phyloP scores from a whole-genome alignment of 2,888 invertebrate species.

The Noctua pronuba region DNA sequence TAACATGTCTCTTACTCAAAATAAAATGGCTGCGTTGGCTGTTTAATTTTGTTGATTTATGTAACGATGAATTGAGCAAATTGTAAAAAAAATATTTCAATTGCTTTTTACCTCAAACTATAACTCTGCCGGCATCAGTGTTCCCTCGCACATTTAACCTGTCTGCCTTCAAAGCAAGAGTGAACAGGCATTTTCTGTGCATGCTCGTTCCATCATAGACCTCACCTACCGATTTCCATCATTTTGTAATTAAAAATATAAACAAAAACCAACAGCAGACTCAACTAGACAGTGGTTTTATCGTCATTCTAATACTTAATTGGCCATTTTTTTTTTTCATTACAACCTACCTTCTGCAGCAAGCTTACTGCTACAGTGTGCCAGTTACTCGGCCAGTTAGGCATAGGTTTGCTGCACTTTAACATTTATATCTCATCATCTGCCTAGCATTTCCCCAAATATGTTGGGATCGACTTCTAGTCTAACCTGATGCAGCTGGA shows the following conservation, averaged over 20 bases:
- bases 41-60: not conserved
- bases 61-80: no score
- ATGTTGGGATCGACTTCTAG: not conserved
- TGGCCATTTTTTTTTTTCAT: not conserved
- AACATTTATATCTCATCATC: not conserved
- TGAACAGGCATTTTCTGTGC: no score
- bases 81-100: not conserved
- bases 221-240: no score
- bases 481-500: not conserved
- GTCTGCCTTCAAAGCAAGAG: no score
- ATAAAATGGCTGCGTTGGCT: not conserved
- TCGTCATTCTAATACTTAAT: not conserved
- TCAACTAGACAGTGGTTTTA: not conserved
- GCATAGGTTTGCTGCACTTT: not conserved
- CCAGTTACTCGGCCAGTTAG: not conserved
- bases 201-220: no score
- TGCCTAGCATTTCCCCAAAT: not conserved
- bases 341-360: not conserved
- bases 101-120: not conserved
- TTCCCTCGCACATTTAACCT: no score
- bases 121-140: no score
- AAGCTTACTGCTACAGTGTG: not conserved
- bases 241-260: no score
- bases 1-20: not conserved
- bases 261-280: not conserved